A percentile compares a stretch with the other conserved stretches of the same genome.
Conservation (phyloP, 2,113 vertebrate species). For the Piaya cayana region DNA sequence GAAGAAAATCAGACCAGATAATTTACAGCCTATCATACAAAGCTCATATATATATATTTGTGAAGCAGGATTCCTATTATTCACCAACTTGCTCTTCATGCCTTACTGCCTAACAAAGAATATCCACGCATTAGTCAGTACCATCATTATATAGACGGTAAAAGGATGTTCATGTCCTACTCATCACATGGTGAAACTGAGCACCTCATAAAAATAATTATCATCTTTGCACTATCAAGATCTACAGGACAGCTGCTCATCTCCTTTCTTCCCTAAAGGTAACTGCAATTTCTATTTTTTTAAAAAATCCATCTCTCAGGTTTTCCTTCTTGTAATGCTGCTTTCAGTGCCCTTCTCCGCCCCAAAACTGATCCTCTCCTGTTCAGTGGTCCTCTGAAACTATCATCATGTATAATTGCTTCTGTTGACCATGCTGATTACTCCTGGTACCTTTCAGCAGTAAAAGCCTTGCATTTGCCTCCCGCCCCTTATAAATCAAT, state of each 20-base stretch:
- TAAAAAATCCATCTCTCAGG: not conserved
- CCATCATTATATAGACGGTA: not conserved
- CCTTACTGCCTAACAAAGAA: not conserved
- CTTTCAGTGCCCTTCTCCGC: constrained; percentile 12
- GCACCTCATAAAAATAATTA: not conserved
- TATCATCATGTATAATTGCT: constrained; percentile 58
- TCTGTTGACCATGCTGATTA: constrained; percentile 64
- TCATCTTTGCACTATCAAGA: not conserved
- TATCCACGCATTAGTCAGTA: not conserved
- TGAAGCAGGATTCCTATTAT: constrained; percentile 3
- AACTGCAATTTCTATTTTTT: not conserved
- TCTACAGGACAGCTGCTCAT: not conserved
- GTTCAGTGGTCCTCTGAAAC: constrained; percentile 4
- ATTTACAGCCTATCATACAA: not conserved
- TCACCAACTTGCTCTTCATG: not conserved
- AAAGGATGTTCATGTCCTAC: not conserved
- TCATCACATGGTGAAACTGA: not conserved
- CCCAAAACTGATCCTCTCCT: not conserved
- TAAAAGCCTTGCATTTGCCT: constrained; percentile 58
- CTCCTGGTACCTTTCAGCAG: constrained; percentile 53
- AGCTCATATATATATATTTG: constrained; percentile 1
- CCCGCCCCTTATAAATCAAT: constrained; percentile 66
- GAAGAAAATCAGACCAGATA: not conserved
- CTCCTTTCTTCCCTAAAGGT: not conserved
- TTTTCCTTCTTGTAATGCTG: not conserved